Percentiles rank a stretch among this genome's conserved stretches.
These are phyloP conservation scores for Siniperca undulata DNA, from an alignment of 2,797 vertebrate species.

Conservation along the genomic window DNA sequence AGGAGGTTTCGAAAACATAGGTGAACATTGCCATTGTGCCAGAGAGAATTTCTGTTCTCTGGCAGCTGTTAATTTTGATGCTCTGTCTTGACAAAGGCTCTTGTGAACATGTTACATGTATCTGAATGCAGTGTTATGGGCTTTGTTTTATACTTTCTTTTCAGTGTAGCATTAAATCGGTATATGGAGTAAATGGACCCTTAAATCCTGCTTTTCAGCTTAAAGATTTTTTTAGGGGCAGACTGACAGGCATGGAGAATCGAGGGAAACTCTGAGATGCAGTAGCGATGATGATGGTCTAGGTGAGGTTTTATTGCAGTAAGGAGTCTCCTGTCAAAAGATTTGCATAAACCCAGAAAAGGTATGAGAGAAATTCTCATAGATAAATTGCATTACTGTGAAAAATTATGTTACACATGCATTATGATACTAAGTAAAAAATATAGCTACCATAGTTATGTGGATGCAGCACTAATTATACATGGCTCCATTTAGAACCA, in stretches of 20 bases:
- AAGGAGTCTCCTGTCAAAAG: slow-evolving; percentile 23
- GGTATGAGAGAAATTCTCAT: not conserved
- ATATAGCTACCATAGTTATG: not conserved
- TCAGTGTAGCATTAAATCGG: not conserved
- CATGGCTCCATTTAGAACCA: not conserved
- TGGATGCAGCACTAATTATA: not conserved
- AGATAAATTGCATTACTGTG: not conserved
- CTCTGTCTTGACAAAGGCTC: not conserved
- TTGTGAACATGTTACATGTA: not conserved
- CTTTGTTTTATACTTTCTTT: not conserved
- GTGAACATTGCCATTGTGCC: not conserved
- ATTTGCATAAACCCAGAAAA: slow-evolving; percentile 32
- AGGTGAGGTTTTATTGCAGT: not conserved
- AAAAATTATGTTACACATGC: not conserved
- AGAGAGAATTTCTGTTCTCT: too few relatives aligned
- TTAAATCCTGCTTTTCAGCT: slow-evolving; percentile 24
- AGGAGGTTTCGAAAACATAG: not conserved
- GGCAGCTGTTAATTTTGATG: not conserved
- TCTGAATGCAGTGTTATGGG: not conserved
- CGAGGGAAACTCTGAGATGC: not conserved
- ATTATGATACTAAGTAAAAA: slow-evolving; percentile 1
- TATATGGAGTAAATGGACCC: too few relatives aligned
- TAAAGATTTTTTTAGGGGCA: slow-evolving; percentile 15
- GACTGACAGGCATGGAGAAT: slow-evolving; percentile 6
- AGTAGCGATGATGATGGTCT: not conserved